Conservation (phyloP, 2,797 vertebrate genomes). For the Tympanoctomys barrerae region DNA sequence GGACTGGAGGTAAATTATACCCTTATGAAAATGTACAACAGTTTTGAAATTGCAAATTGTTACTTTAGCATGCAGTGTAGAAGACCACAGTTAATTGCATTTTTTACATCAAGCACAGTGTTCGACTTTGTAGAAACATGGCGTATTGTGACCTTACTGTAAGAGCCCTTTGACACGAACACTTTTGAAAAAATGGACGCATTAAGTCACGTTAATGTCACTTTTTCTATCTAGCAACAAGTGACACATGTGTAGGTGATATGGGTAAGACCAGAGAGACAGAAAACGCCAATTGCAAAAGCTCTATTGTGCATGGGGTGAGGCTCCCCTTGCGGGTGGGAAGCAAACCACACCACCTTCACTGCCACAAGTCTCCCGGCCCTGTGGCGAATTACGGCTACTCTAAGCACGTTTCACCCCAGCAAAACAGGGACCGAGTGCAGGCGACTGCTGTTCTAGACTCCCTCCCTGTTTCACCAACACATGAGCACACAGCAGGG, state of each 20-base stretch:
- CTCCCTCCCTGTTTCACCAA: not conserved
- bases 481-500: not conserved
- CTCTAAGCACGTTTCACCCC: not conserved
- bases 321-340: not conserved
- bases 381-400: not conserved
- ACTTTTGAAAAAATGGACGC: slow-evolving; percentile 7
- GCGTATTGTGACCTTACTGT: slow-evolving; percentile 76
- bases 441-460: too few relatives aligned
- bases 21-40: slow-evolving; percentile 83
- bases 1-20: slow-evolving; percentile 86
- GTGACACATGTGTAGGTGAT: not conserved
- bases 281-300: not conserved
- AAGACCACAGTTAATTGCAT: slow-evolving; percentile 88
- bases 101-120: slow-evolving; percentile 81
- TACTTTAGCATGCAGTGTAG: slow-evolving; percentile 86
- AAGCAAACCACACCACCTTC: not conserved
- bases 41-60: slow-evolving; percentile 89
- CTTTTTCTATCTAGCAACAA: not conserved
- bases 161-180: slow-evolving; percentile 76
- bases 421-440: not conserved
- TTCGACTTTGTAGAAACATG: slow-evolving; percentile 82
- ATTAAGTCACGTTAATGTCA: slow-evolving; percentile 74
- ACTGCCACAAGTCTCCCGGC: not conserved
- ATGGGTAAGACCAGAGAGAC: not conserved
- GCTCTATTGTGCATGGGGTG: not conserved